Evolutionary conservation across 2,113 vertebrate genomes (phyloP), one percentile per base, ranked within the genome.

Genomic region (Heterotis niloticus): DNA sequence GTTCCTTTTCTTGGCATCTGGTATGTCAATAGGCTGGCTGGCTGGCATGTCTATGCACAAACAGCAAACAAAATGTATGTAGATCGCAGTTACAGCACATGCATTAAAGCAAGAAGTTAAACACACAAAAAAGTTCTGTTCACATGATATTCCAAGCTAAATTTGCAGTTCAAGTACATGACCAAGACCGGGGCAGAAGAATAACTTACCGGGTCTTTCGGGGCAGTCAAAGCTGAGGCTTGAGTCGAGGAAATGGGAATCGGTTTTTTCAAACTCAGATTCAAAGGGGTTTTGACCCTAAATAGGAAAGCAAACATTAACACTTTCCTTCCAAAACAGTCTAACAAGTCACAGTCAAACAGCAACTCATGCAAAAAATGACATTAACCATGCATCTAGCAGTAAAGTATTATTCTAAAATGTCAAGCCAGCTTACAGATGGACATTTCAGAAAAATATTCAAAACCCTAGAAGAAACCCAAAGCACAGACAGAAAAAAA

Each of bases 1-100:
- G 90, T 95, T 92, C 82, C 96, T 93, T 87, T 97, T 99, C 89
- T 96, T 99, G 85, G 96, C 95, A 0, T 99, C 95, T 0, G 96
- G 96, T 91, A 99, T 99, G 83, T 98, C 97, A 0, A 99, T 99
- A 84, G 97, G 98, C 80, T 94, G 94, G 81, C 98, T 99, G 1
- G 94, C 90, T 79, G 95, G 96, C 91, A 98, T 95, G 82, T 95
- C 97, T 99, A 83, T 10, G 75, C 77, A 10, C 14, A 81, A 26
- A 3, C n/a, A 59, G 64, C 60, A 4, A 57, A 52, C 54, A 7
- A 20, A 3, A 62, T 1, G 24, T n/a, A 44, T 7, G 7, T 7
- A 44, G 34, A 44, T 44, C 34, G 7, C 34, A 44, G 34, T 44
- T 44, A 44, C 34, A 44, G 12, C 10, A 62, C 59, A 62, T 62